Evolutionary conservation across 2,113 vertebrate genomes (phyloP), one percentile per base, ranked within the genome.

Genomic region (Psilopsiagon aymara): DNA sequence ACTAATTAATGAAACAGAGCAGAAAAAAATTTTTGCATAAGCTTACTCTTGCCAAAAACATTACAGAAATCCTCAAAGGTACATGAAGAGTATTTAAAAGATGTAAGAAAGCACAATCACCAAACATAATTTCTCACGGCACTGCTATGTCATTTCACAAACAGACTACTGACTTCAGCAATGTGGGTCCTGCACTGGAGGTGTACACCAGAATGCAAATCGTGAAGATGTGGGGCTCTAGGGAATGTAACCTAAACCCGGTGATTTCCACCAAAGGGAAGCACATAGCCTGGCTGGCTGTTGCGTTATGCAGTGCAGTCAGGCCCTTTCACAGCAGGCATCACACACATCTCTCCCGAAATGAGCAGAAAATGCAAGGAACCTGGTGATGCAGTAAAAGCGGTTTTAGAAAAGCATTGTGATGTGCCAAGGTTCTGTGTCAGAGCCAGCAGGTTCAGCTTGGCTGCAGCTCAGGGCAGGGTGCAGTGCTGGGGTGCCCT

Each of bases 211-310:
- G 90, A 90, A 92, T 17, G 7, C 11, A 44, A 92, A 88, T 35
- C n/a, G n/a, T 23, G 23, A 96, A 96, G 87, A 29, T 21, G 17
- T 23, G 15, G 55, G 80, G 43, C 73, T 94, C 78, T 92, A 75
- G 21, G 73, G 67, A 66, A 43, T 5, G 6, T 59, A 91, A 93
- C 33, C 80, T 93, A 95, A 88, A 66, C 10, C 16, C 69, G 15
- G 5, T 10, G 31, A 35, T 78, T 88, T 84, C 41, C 81, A 75
- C 46, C 2, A 3, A 44, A 75, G 23, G 17, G 9, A 24, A 76
- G 11, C 15, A 15, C 13, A 10, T 7, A 33, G 23, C 17, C 13
- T 27, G 66, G 5, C 2, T 1, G 27, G 17, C 49, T 46, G 25
- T 59, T 5, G 9, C 8, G 6, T 28, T 51, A 23, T 29, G 5